phyloP scores from a whole-genome alignment of 2,888 invertebrate species.

The Aspidiotus rigidus region DNA sequence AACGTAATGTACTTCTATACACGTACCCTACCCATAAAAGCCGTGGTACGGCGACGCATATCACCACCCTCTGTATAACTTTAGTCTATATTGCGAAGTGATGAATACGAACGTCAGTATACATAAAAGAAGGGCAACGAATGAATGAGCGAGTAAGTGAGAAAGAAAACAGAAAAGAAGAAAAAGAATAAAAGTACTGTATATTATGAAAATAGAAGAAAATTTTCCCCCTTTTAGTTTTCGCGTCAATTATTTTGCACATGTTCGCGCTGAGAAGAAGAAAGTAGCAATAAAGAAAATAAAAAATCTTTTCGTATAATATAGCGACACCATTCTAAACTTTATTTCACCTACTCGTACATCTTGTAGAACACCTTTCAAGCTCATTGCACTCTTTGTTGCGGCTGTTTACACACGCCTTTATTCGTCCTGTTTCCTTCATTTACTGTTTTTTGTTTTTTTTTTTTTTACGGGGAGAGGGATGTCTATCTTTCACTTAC shows the following conservation, averaged over 20 bases:
- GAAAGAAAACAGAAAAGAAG: slow-evolving; percentile 13
- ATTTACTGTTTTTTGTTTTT: neutral
- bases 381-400: slow-evolving; percentile 31
- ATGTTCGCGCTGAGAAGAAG: slow-evolving; percentile 22
- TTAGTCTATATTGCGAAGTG: no score
- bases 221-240: slow-evolving; percentile 22
- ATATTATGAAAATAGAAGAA: slow-evolving; percentile 1
- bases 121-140: no score
- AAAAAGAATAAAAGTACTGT: slow-evolving; percentile 5
- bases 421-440: slow-evolving; percentile 13
- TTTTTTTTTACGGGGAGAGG: neutral
- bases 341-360: slow-evolving; percentile 37
- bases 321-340: slow-evolving; percentile 25
- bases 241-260: slow-evolving; percentile 29
- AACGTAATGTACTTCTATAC: neutral
- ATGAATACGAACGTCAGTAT: no score
- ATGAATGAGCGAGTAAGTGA: neutral
- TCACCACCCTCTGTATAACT: no score
- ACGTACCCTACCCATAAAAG: neutral
- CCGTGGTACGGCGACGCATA: no score
- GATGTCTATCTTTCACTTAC: neutral
- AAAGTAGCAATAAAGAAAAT: neutral
- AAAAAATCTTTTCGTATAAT: neutral
- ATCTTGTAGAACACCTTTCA: slow-evolving; percentile 30
- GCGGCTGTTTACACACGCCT: slow-evolving; percentile 7